A percentile compares a stretch with the other conserved stretches of the same genome.
Conservation (phyloP, 2,113 vertebrate species). For the Syngnathus typhle region DNA sequence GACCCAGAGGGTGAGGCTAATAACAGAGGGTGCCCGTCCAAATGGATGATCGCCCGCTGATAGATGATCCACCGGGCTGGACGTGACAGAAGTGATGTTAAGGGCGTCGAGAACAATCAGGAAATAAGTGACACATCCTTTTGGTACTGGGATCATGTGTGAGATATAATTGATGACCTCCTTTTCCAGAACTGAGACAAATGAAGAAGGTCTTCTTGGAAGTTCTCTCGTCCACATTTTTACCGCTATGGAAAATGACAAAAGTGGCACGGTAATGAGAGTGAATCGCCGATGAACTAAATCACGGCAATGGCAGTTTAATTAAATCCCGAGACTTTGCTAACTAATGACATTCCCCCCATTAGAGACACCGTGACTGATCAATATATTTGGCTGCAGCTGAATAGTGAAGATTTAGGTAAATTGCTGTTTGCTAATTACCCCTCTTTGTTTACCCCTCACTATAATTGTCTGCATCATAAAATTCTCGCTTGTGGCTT, state of each 20-base stretch:
- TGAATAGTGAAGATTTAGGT: constrained; percentile 15
- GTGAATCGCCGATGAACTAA: constrained; percentile 53
- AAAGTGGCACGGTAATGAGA: constrained; percentile 44
- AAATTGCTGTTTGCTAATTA: constrained; percentile 13
- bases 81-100: constrained; percentile 51
- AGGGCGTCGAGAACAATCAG: constrained; percentile 33
- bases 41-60: constrained; percentile 52
- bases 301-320: constrained; percentile 58
- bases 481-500: constrained; percentile 23
- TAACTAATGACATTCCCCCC: constrained; percentile 37
- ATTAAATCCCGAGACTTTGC: constrained; percentile 43
- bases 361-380: constrained; percentile 21
- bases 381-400: constrained; percentile 22
- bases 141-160: constrained; percentile 40
- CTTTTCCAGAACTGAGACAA: constrained; percentile 46
- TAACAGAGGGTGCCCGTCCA: constrained; percentile 57
- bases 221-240: constrained; percentile 52
- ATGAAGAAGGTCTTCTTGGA: constrained; percentile 57
- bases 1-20: constrained; percentile 51
- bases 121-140: constrained; percentile 54
- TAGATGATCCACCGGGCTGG: constrained; percentile 52
- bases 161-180: constrained; percentile 58
- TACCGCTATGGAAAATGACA: constrained; percentile 42
- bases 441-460: constrained; percentile 5
- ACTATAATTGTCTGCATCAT: constrained; percentile 21